Percentiles rank a stretch among this genome's conserved stretches.
phyloP scores from a whole-genome alignment of 2,113 vertebrate genomes.

The Dipodomys spectabilis region DNA sequence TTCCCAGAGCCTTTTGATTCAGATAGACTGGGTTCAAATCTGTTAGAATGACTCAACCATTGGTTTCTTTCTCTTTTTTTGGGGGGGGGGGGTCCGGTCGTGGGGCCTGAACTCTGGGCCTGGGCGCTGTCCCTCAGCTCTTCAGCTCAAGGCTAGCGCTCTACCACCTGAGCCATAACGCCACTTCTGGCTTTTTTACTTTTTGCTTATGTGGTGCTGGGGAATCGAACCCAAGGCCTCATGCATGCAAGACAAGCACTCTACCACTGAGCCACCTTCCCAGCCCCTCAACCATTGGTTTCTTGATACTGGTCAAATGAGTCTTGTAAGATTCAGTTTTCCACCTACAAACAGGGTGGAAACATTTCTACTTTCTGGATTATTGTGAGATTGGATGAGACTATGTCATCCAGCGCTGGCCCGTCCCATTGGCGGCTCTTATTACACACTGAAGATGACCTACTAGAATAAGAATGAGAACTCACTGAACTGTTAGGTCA shows the following conservation, averaged over 20 bases:
- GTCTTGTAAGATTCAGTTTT: conserved; percentile 26
- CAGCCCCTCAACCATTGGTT: neutral
- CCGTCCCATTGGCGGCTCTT: neutral
- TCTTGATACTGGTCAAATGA: neutral
- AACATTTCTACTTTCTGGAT: neutral
- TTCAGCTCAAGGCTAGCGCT: no score
- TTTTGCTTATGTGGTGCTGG: no score
- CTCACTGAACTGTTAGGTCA: neutral
- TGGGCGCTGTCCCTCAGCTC: no score
- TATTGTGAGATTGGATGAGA: neutral
- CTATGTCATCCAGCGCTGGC: neutral
- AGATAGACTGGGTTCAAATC: neutral
- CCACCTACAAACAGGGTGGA: neutral
- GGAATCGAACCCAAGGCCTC: no score
- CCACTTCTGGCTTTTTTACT: no score
- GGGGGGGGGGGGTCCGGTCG: no score
- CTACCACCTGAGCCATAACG: no score
- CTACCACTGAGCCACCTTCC: no score
- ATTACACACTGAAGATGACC: neutral
- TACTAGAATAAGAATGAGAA: neutral
- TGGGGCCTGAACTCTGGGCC: no score
- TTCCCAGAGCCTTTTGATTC: neutral
- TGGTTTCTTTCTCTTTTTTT: neutral
- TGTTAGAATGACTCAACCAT: neutral
- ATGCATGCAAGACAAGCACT: no score